Evolutionary conservation across 2,797 vertebrate genomes (phyloP), one percentile per base, ranked within the genome.

Genomic region (Schizopygopsis pylzovi): DNA sequence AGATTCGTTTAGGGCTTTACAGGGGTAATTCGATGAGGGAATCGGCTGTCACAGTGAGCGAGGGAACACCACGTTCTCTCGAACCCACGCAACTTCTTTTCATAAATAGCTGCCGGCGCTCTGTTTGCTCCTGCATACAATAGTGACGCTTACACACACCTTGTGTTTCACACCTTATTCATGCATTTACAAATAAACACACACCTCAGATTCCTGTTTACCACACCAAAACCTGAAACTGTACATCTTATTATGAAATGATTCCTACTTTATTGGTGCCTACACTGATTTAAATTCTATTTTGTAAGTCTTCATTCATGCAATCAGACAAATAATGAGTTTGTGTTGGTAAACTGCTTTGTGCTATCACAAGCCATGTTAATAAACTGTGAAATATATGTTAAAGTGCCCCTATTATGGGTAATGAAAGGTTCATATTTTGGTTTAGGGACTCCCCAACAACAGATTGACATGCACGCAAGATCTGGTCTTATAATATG

Each of bases 81-180:
- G 52, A 68, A 83, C 87, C 86, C 91, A 87, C 56, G 86, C 85
- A 90, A 77, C 79, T 89, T 92, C 70, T 33, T 93, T 93, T 91
- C 90, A 92, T 92, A 93, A 92, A 92, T 88, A 90, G 84, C 90
- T 88, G 85, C 83, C 84, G 79, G 71, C 25, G 84, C 85, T 89
- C 37, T 92, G 89, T 91, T 88, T 85, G 18, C 78, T 67, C 84
- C 88, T 93, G 90, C 88, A 83, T 28, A 90, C 88, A 89, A 82
- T 84, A 71, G 79, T 86, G 11, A 2, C 86, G 86, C 90, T 45
- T 45, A 83, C 88, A 82, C 89, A 80, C 71, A 45, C 25, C 61
- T 80, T 20, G 4, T 16, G 5, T 28, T n/a, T 47, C 25, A 47
- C 28, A 56, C 49, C 37, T 11, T 15, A 22, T 56, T 4, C 22